A percentile compares a stretch with the other conserved stretches of the same genome.
These are phyloP conservation scores for Trididemnum clinides DNA, from an alignment of 23 tunicate species.

Conservation along the genomic window DNA sequence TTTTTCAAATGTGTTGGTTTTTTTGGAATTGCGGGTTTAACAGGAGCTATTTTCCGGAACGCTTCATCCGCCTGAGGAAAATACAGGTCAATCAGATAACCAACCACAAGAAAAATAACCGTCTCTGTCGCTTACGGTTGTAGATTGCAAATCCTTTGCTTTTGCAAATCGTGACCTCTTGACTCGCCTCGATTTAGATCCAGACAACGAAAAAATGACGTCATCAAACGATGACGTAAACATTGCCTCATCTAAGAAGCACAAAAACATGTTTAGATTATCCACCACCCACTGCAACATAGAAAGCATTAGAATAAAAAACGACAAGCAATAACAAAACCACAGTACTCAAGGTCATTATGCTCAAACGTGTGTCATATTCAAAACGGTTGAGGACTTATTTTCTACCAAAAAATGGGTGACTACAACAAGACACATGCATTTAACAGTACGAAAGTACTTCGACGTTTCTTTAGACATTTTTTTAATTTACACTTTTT, in stretches of 20 bases:
- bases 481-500: too few species aligned
- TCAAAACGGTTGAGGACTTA: too few species aligned
- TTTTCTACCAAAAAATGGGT: too few species aligned
- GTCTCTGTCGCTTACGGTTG: constrained; percentile 10
- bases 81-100: neutral
- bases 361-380: too few species aligned
- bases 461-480: too few species aligned
- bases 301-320: too few species aligned
- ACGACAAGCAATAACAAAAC: too few species aligned
- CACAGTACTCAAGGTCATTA: too few species aligned
- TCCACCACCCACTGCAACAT: too few species aligned
- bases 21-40: constrained; percentile 18
- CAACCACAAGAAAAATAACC: neutral
- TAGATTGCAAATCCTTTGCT: constrained; percentile 45
- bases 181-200: neutral
- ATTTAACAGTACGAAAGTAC: too few species aligned
- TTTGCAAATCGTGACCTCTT: constrained; percentile 57
- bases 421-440: too few species aligned
- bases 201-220: constrained; percentile 40
- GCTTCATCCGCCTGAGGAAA: neutral
- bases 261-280: too few species aligned
- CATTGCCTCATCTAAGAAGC: neutral
- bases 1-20: constrained; percentile 35
- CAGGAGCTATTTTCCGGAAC: neutral
- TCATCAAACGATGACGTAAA: constrained; percentile 54